Base-by-base conservation (phyloP, 1,140 invertebrate species). In the Homalodisca vitripennis region DNA sequence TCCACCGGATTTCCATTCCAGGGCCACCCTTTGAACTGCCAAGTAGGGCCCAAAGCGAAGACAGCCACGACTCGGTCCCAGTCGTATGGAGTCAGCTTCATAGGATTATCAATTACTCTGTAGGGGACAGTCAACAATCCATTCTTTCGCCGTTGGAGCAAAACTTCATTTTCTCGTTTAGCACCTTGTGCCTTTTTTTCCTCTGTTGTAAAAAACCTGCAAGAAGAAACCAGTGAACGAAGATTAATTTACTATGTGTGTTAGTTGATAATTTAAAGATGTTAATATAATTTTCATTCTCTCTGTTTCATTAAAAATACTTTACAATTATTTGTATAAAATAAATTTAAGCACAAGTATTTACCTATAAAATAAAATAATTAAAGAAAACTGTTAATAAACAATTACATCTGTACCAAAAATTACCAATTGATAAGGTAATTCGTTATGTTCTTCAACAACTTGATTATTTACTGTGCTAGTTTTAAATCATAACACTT, bases 11-110 rank as follows among this genome's bases (percentile, higher is more conserved):
- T 98, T 2, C 95, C 94, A 79, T 95, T 92, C 89, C 95, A 99
- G 0, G 97, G 98, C 95, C 98, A 99, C 0, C 95, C 96, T 83
- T 99, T 99, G 81, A 99, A 99, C 81, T 99, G 98, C 98, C 98
- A 99, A 0, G 95, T 94, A 1, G 97, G 97, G 0, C 98, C 98
- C 86, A 98, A 96, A 0, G 98, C 98, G 81, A 99, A 99, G 0
- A 99, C 98, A 2, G 95, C 98, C 0, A 99, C 97, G 1, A 99
- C 97, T 57, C 98, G 85, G 69, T 98, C 96, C 97, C 98, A 99
- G 78, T 99, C 98, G 20, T 94, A 91, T 22, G 90, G 88, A 0
- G 87, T 89, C 12, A 99, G 82, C 78, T 98, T 96, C 41, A 87
- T 83, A 0, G 97, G 94, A 82, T 98, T 98, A 78, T 99, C 98